Base-by-base conservation (phyloP, 2,113 vertebrate species). In the Protobothrops flavoviridis region DNA sequence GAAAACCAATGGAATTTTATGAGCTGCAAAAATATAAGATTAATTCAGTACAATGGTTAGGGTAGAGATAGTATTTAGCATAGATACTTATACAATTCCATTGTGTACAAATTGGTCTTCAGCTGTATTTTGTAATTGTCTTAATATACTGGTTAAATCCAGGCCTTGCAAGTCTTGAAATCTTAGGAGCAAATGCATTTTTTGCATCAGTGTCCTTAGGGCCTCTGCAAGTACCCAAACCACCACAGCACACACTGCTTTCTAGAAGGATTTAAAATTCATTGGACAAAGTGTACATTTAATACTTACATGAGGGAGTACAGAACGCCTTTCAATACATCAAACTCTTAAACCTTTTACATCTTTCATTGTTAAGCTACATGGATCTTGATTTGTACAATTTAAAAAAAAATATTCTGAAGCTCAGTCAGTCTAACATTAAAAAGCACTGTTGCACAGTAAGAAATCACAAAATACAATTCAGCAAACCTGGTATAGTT, bases 291-390 rank as follows among this genome's bases (percentile, higher is more conserved):
- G 97, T 98, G 97, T 98, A 98, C 97, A 97, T 98, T 98, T 98
- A 98, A 98, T 97, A 96, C 97, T 97, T 97, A 97, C 97, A 97
- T 96, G 96, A 97, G 97, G 97, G 98, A 98, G 98, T 98, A 98
- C 95, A 96, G 96, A 98, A 98, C 97, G 97, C 96, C 97, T 98
- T 98, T 98, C 98, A 97, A 98, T 98, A 96, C 97, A 98, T 98
- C 97, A 98, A 98, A 97, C 96, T 96, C 97, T 97, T 98, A 98
- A 98, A 97, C 97, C 97, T 98, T 98, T 98, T 98, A 98, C 98
- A 98, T 98, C 97, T 98, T 98, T 98, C 97, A 98, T 98, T 97
- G 98, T 98, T 98, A 98, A 98, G 98, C 97, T 98, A 98, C 98
- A 98, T 96, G 97, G 98, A 97, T 98, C 98, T 98, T 98, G 98